Evolutionary conservation across 2,888 invertebrate species (phyloP), one percentile per base, ranked within the genome.

Genomic region (Agrotis puta): DNA sequence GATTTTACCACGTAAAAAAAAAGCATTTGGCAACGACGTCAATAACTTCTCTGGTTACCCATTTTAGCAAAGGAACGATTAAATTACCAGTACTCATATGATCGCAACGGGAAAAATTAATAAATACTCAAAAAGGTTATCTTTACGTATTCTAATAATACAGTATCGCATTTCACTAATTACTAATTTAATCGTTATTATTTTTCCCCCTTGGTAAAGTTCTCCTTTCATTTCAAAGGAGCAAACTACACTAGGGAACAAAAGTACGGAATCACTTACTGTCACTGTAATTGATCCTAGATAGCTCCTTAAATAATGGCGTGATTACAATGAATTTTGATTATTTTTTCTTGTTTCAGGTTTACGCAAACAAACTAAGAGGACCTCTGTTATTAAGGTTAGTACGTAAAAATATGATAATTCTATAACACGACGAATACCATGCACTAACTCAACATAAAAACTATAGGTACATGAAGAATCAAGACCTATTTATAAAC

Each of bases 321-420:
- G 39, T 7, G 33, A 39, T 39, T 39, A 2, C 2, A 39, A 39
- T 11, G 39, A 39, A 39, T 39, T 39, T 57, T 14, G 20, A 2
- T 47, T 43, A 74, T 64, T 61, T 64, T 75, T 63, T 61, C 64
- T 85, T 67, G 56, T 83, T 88, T 47, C 89, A 89, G 89, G 86
- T 88, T 84, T 81, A 85, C 74, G 74, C 78, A 79, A 77, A 82
- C 76, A 74, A 79, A 71, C 77, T 83, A 77, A 81, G 77, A 77
- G 81, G 79, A 84, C 81, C 68, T 80, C 71, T 79, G 62, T 74
- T 81, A 76, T 82, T 86, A 87, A 87, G 89, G 89, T 89, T 63
- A 81, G 88, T 83, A 67, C 14, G 16, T 7, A 33, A 24, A 18
- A 24, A 18, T 14, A 11, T 22, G 22, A n/a, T 1, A n/a, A 56